phyloP scores from a whole-genome alignment of 2,113 vertebrate genomes.

The Mixornis gularis region DNA sequence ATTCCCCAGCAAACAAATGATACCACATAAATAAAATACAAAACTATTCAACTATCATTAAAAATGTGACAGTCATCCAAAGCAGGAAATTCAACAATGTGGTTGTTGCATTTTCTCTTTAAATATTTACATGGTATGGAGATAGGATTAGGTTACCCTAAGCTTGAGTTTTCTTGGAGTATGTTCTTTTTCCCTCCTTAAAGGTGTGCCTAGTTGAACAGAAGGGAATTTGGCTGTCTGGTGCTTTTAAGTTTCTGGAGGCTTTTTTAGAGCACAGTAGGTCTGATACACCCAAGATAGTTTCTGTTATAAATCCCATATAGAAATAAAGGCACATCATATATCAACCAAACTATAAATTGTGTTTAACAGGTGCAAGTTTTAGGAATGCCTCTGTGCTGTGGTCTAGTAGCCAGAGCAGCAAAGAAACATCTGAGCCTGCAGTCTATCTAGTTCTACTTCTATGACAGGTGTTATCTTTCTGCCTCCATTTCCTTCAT shows the following conservation, averaged over 20 bases:
- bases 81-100: conserved; percentile 11
- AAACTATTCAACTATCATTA: conserved; percentile 58
- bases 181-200: background rate
- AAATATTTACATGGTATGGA: conserved; percentile 37
- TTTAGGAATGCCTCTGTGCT: background rate
- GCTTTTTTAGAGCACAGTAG: background rate
- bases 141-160: background rate
- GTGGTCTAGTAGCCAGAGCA: background rate
- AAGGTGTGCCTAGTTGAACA: background rate
- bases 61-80: conserved; percentile 51
- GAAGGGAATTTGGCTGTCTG: background rate
- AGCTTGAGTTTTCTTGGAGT: background rate
- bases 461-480: background rate
- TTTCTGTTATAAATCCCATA: background rate
- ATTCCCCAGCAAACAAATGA: conserved; percentile 49
- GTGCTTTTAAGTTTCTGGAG: background rate
- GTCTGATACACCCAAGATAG: background rate
- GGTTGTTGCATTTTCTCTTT: conserved; percentile 24
- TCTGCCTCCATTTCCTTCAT: background rate
- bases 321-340: background rate
- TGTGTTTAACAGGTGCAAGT: background rate
- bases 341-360: background rate
- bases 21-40: conserved; percentile 65
- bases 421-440: background rate
- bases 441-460: background rate